Evolutionary conservation across 1,140 invertebrate species (phyloP).

Genomic region (Hesperophylax magnus): DNA sequence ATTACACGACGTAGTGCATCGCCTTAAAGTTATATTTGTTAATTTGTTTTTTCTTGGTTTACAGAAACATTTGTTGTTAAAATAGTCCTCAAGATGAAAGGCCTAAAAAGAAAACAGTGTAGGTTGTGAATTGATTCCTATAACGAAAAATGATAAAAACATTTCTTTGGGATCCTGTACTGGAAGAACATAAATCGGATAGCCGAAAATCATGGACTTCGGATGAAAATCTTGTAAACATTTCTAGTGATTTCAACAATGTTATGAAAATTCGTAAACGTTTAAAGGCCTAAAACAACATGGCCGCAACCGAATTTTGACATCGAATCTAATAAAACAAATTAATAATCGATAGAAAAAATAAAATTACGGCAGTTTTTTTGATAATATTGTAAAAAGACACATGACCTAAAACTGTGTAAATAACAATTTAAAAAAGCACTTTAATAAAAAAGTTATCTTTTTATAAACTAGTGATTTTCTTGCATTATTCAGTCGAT

Average conservation of each 20-base stretch:
- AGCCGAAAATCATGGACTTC: constrained; percentile 27
- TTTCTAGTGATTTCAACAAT: constrained; percentile 10
- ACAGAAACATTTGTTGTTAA: neutral
- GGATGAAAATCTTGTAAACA: neutral
- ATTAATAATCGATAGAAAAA: too few species aligned
- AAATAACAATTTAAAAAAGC: too few species aligned
- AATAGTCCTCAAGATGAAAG: neutral
- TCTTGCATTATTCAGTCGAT: too few species aligned
- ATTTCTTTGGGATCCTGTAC: neutral
- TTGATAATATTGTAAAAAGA: too few species aligned
- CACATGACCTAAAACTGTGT: neutral
- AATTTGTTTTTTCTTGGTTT: too few species aligned
- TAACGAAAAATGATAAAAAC: constrained; percentile 5
- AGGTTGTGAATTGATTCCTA: neutral
- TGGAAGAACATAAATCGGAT: neutral
- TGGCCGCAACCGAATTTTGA: constrained; percentile 30
- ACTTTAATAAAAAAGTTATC: too few species aligned
- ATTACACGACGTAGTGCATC: too few species aligned
- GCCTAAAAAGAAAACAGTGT: constrained; percentile 1
- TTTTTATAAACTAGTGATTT: too few species aligned
- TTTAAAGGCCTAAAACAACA: constrained; percentile 21
- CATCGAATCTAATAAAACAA: neutral
- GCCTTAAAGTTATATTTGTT: too few species aligned
- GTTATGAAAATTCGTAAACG: constrained; percentile 28
- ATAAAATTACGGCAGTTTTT: too few species aligned